Base-by-base conservation (phyloP, 2,113 vertebrate species). In the Neolamprologus hecqui region DNA sequence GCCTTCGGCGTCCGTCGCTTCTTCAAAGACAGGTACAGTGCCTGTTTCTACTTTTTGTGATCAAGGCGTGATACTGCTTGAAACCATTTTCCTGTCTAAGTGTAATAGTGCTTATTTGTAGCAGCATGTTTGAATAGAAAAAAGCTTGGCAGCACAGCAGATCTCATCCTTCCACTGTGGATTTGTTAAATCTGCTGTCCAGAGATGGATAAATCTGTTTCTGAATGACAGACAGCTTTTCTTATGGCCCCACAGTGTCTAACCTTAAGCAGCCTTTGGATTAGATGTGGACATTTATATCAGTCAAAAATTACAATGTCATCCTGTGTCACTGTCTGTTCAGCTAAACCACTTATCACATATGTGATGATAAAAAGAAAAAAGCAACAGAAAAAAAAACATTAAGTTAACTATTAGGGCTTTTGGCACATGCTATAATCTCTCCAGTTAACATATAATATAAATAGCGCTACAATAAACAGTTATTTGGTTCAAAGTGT, bases 1-100 rank as follows among this genome's bases (percentile, higher is more conserved):
- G 98, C 99, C 0, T 99, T 99, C 11, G 98, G 98, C 75, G 96
- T 99, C 84, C 96, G 98, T 7, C 97, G 98, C 81, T 99, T 99
- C 96, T 99, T 99, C 97, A 99, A 99, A 96, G 98, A 99, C 85
- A 97, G 99, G 98, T 99, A 95, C 58, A 12, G 53, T 87, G 75
- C 82, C 58, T 77, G 53, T 90, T 60, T 75, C 14, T 28, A 26
- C 2, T 40, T 28, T 17, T 35, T 31, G 51, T 80, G 54, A 80
- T 26, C 12, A 23, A 26, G 9, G 26, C 5, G 7, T 58, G 40
- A 80, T 77, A 51, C 63, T 75, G 42, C 21, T 10, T 81, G 63
- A 26, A 23, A 9, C 47, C 45, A 57, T 60, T 23, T 60, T 23
- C 11, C n/a, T 28, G 35, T 77, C 40, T 54, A 47, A 60, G 45